These are phyloP conservation scores for Hemicordylus capensis DNA, from an alignment of 2,113 vertebrate species.

Conservation along the genomic window DNA sequence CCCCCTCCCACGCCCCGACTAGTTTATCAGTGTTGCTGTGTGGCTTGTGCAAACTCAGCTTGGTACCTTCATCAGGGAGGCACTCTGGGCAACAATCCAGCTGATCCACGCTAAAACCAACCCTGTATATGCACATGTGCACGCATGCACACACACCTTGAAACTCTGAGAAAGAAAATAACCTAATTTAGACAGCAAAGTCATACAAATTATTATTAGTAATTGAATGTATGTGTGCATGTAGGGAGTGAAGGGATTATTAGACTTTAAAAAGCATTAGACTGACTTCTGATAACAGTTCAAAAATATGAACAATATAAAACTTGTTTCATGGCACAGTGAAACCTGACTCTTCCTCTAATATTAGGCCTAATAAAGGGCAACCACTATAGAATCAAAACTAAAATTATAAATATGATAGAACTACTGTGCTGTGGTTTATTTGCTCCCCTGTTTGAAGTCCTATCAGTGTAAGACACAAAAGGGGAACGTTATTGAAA, in stretches of 20 bases:
- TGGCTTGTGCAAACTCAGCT: no score
- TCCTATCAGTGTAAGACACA: not conserved
- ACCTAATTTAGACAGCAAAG: not conserved
- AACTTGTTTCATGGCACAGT: not conserved
- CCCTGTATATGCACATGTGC: not conserved
- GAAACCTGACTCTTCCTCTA: not conserved
- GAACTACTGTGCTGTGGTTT: no score
- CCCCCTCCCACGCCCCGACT: no score
- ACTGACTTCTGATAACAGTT: not conserved
- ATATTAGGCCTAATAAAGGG: not conserved
- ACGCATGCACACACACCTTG: no score
- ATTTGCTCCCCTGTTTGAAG: not conserved
- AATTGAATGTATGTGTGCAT: not conserved
- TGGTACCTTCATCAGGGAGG: no score
- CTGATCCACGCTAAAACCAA: no score
- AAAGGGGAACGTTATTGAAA: not conserved
- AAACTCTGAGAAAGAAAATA: not conserved
- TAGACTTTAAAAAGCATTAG: constrained; percentile 1
- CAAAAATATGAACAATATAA: constrained; percentile 13
- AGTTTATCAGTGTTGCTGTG: no score
- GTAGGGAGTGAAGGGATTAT: no score
- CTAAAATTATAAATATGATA: not conserved
- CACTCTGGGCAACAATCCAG: no score
- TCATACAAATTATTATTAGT: not conserved
- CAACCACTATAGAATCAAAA: not conserved